Conservation (phyloP, 2,888 invertebrate species). For the Acanthosepion lycidas region DNA sequence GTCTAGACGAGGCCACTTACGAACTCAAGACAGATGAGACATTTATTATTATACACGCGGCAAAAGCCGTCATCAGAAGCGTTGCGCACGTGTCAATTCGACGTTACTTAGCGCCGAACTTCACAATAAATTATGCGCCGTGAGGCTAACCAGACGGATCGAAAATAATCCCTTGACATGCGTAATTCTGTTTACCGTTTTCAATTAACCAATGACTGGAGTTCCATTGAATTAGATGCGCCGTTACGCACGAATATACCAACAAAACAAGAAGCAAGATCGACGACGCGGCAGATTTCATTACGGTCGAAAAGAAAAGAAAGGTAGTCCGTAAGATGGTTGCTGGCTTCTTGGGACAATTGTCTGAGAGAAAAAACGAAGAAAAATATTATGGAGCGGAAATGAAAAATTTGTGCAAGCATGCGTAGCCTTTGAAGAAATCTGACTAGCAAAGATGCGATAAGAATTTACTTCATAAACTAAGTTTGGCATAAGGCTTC, state of each 20-base stretch:
- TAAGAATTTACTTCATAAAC: neutral
- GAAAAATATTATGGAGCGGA: neutral
- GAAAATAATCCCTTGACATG: conserved; percentile 33
- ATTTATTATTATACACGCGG: conserved; percentile 18
- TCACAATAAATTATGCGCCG: neutral
- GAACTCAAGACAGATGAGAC: neutral
- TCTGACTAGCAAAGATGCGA: neutral
- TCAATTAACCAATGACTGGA: conserved; percentile 33
- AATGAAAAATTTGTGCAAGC: neutral
- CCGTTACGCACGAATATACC: neutral
- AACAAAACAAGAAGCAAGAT: neutral
- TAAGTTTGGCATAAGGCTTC: neutral
- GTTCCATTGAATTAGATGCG: conserved; percentile 20
- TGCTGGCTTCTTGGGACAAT: neutral
- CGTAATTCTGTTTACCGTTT: conserved; percentile 15
- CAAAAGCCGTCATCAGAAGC: neutral
- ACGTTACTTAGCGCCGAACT: neutral
- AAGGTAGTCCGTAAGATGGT: neutral
- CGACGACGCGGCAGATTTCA: neutral
- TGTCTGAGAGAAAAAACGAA: neutral
- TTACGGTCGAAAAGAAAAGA: neutral
- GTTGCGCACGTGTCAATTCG: neutral
- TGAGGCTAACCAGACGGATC: neutral
- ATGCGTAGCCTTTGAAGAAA: neutral
- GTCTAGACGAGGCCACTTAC: neutral